Percentiles rank a stretch among this genome's conserved stretches.
phyloP scores from a whole-genome alignment of 2,113 vertebrate species.

The Pachyramphus minor region DNA sequence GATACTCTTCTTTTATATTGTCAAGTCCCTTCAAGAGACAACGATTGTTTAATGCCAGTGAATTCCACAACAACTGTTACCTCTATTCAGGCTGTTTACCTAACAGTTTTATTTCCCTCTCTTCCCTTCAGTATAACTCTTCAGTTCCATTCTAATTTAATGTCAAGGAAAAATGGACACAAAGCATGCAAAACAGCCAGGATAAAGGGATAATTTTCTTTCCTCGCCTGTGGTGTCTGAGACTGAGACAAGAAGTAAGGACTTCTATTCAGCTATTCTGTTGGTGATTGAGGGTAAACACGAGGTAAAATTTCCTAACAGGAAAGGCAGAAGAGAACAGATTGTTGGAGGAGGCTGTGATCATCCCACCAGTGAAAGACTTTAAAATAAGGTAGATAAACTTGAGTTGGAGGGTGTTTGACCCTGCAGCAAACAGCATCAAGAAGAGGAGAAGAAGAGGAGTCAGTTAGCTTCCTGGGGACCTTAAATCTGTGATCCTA shows the following conservation, averaged over 20 bases:
- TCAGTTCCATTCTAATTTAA: background rate
- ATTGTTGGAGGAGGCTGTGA: background rate
- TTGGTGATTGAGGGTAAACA: background rate
- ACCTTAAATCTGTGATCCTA: background rate
- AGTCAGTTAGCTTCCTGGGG: background rate
- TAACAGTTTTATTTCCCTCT: background rate
- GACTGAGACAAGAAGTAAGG: background rate
- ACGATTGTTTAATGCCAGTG: background rate
- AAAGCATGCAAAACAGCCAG: background rate
- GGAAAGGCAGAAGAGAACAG: background rate
- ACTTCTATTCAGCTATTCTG: background rate
- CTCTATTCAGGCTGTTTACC: background rate
- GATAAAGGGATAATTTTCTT: background rate
- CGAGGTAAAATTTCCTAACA: background rate
- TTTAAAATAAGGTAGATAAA: background rate
- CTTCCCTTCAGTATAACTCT: background rate
- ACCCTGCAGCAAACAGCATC: background rate
- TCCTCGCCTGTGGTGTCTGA: fast-evolving
- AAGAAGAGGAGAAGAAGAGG: background rate
- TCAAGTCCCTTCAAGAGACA: background rate
- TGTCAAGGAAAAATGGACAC: background rate
- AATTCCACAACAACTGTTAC: background rate
- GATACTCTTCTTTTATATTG: background rate
- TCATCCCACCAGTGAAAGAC: background rate
- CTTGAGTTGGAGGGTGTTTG: background rate